Evolutionary conservation across 2,113 vertebrate species (phyloP).

Genomic region (Barbus barbus): DNA sequence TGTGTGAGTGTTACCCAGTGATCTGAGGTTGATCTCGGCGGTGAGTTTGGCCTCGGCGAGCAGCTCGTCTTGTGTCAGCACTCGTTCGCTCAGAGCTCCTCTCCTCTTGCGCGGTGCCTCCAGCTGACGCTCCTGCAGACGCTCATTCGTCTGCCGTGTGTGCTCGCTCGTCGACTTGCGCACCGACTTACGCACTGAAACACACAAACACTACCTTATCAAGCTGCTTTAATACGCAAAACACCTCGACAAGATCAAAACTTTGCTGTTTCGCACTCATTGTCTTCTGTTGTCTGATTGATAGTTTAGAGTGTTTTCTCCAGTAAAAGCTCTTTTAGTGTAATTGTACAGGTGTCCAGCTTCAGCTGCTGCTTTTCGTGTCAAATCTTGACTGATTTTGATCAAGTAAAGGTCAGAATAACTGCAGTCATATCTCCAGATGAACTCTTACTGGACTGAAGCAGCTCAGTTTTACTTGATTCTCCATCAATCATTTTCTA

Average conservation of each 20-base stretch:
- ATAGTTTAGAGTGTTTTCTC: too few relatives aligned
- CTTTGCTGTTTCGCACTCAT: too few relatives aligned
- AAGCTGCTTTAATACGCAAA: not conserved
- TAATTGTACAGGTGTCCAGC: too few relatives aligned
- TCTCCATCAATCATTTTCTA: too few relatives aligned
- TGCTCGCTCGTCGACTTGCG: slow-evolving; percentile 94
- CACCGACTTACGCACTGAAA: slow-evolving; percentile 88
- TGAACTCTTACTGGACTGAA: too few relatives aligned
- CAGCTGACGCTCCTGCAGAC: slow-evolving; percentile 91
- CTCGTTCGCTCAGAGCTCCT: slow-evolving; percentile 83
- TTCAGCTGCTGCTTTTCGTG: too few relatives aligned
- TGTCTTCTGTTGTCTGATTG: too few relatives aligned
- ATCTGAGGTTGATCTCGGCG: slow-evolving; percentile 90
- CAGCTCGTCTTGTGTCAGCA: slow-evolving; percentile 89
- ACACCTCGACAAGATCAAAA: not conserved
- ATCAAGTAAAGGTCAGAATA: too few relatives aligned
- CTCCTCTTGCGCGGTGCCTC: slow-evolving; percentile 88
- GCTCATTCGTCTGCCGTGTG: slow-evolving; percentile 90
- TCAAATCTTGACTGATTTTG: too few relatives aligned
- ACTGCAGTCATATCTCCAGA: too few relatives aligned
- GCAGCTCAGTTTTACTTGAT: too few relatives aligned
- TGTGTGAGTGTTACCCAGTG: slow-evolving; percentile 78
- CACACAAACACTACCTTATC: not conserved
- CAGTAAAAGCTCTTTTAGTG: too few relatives aligned
- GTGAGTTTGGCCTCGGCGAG: slow-evolving; percentile 93